These are phyloP conservation scores for Epizoanthus scotinus DNA, from an alignment of 92 coral and sea anemone genomes.

Conservation along the genomic window DNA sequence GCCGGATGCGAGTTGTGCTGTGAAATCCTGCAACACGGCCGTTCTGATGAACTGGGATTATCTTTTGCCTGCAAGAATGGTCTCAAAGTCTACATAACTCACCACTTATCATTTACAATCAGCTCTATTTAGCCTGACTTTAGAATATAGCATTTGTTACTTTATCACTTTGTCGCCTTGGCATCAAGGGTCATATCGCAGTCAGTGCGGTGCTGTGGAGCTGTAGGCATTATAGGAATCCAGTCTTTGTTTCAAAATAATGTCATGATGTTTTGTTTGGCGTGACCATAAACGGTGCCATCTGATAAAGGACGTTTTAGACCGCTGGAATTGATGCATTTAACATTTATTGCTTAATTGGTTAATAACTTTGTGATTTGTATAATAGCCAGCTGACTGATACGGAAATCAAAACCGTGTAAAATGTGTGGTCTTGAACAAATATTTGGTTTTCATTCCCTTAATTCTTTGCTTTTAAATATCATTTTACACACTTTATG, in stretches of 20 bases:
- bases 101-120: background rate
- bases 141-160: background rate
- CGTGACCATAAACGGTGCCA: background rate
- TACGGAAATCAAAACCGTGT: no score
- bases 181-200: background rate
- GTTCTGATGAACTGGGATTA: background rate
- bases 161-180: constrained; percentile 6
- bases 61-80: background rate
- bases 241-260: background rate
- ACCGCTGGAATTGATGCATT: no score
- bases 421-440: no score
- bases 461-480: no score
- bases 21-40: background rate
- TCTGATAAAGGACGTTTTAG: no score
- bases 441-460: no score
- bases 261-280: background rate
- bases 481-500: no score
- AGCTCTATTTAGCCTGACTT: background rate
- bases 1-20: no score
- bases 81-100: background rate
- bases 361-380: no score
- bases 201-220: background rate
- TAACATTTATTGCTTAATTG: no score
- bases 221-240: background rate
- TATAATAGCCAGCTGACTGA: no score